Base-by-base conservation (phyloP, 2,888 invertebrate species). In the Netelia virgata region DNA sequence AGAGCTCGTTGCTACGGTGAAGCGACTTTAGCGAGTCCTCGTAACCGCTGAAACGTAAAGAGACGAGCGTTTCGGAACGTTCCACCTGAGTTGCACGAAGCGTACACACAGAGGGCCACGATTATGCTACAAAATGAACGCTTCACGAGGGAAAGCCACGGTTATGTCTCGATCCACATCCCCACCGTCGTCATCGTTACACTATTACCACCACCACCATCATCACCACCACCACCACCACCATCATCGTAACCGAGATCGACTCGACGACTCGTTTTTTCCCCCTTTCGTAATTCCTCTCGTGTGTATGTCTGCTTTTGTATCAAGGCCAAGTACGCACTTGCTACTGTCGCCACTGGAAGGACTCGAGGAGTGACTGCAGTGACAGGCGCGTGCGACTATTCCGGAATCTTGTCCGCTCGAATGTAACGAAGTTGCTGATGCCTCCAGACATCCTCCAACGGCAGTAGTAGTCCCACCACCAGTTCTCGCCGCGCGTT, bases 391-490 rank as follows among this genome's bases (percentile, higher is more conserved):
- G 80, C 95, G 91, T 82, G 92, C 89, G 88, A 94, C 97, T 87
- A 97, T 97, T 78, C 97, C 97, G 68, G 97, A 97, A 94, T 97
- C 97, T 92, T 97, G 96, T 16, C 97, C 97, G 91, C 97, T 97
- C 89, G 97, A 97, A 94, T 97, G 97, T 89, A 97, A 95, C 87
- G 97, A 97, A 89, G 97, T 96, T 93, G 97, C 95, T 86, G 97
- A 97, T 76, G 96, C 96, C 93, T 97, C 97, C 88, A 96, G 93
- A 82, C 94, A 94, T 70, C 92, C 93, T 72, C 66, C 79, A 66
- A 75, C 70, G 68, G 78, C 78, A 61, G 57, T 76, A 84, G 84
- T 77, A 75, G 78, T 77, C 88, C 20, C 53, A 61, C 18, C 55
- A 87, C 92, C 82, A 94, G 80, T 92, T 88, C 43, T 91, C 55